Percentiles rank a stretch among this genome's conserved stretches.
Evolutionary conservation across 1,140 invertebrate species (phyloP).

Genomic region (Gryon sp.): DNA sequence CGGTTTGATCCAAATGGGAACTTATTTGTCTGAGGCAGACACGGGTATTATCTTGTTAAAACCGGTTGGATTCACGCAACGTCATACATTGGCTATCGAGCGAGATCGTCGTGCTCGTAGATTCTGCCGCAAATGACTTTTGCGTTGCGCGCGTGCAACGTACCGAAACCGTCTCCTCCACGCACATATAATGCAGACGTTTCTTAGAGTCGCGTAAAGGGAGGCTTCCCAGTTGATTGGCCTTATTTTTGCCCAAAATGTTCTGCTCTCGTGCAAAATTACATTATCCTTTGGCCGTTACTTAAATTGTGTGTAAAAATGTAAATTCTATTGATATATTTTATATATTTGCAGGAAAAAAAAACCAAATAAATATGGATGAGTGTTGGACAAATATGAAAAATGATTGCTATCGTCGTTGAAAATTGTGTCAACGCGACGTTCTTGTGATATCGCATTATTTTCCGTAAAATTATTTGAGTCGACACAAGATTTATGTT

Average conservation of each 20-base stretch:
- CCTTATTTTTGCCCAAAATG: slow-evolving; percentile 19
- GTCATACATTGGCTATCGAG: no score
- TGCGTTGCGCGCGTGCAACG: not conserved
- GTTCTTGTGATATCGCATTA: no score
- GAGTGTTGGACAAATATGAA: no score
- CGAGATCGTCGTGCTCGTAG: no score
- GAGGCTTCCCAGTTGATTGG: slow-evolving; percentile 16
- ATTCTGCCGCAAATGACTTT: slow-evolving; percentile 3
- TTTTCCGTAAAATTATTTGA: not conserved
- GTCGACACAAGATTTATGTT: not conserved
- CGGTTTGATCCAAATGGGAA: slow-evolving; percentile 19
- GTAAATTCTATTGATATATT: not conserved
- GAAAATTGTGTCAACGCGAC: slow-evolving; percentile 5
- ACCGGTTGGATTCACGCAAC: slow-evolving; percentile 48
- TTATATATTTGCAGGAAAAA: no score
- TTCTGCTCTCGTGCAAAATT: slow-evolving; percentile 7
- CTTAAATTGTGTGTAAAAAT: not conserved
- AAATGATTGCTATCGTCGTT: no score
- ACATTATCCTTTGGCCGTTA: not conserved
- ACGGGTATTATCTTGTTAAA: slow-evolving; percentile 16
- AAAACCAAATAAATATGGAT: no score
- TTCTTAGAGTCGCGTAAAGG: slow-evolving; percentile 11
- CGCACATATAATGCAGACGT: no score
- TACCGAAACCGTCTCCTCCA: not conserved
- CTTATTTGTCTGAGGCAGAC: slow-evolving; percentile 3